Evolutionary conservation across 2,888 invertebrate genomes (phyloP).

Genomic region (Iphiclides podalirius): DNA sequence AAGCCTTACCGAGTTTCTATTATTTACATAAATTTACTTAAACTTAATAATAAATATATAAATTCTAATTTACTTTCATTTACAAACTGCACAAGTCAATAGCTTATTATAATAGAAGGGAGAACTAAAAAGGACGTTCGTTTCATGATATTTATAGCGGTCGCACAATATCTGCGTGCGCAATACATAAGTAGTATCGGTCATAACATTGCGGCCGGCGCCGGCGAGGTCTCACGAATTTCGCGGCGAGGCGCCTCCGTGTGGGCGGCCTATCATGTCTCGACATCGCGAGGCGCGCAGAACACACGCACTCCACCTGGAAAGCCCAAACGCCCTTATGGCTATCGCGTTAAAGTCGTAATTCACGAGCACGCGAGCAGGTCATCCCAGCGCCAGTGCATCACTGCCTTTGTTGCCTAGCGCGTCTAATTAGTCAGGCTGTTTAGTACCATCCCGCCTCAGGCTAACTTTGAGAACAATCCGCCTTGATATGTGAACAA

Average conservation of each 20-base stretch:
- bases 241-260: conserved; percentile 69
- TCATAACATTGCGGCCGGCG: conserved; percentile 54
- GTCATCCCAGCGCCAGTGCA: conserved; percentile 21
- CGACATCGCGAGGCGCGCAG: conserved; percentile 64
- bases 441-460: conserved; percentile 70
- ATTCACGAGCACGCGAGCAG: conserved; percentile 38
- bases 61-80: too few species aligned
- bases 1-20: too few species aligned
- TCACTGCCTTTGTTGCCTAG: conserved; percentile 68
- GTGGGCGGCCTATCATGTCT: conserved; percentile 73
- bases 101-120: too few species aligned
- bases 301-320: conserved; percentile 42
- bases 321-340: conserved; percentile 40
- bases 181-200: conserved; percentile 24
- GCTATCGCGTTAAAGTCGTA: conserved; percentile 40
- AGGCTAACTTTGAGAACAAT: conserved; percentile 58
- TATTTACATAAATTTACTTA: too few species aligned
- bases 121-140: neutral
- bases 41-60: too few species aligned
- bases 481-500: conserved; percentile 64
- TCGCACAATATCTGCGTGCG: conserved; percentile 7
- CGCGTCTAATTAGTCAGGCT: conserved; percentile 78
- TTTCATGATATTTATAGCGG: neutral
- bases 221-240: conserved; percentile 72
- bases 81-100: too few species aligned